A percentile compares a stretch with the other conserved stretches of the same genome.
phyloP scores from a whole-genome alignment of 2,113 vertebrate genomes.

The Urocitellus parryii region DNA sequence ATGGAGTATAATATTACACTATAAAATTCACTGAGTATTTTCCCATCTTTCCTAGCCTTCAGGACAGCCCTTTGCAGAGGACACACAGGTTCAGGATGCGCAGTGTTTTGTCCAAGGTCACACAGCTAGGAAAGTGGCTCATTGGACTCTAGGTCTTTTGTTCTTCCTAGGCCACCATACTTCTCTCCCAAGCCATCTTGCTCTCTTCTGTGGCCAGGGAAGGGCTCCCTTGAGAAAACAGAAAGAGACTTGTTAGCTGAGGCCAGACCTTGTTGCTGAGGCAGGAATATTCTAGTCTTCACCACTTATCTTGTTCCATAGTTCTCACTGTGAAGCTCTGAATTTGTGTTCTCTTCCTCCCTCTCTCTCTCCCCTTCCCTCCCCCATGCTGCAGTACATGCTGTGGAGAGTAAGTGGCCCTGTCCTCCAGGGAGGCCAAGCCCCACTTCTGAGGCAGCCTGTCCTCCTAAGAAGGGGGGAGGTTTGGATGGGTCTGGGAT shows the following conservation, averaged over 20 bases:
- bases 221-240: background rate
- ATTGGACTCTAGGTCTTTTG: background rate
- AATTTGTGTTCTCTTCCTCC: constrained; percentile 87
- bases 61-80: constrained; percentile 18
- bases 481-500: constrained; percentile 33
- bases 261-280: background rate
- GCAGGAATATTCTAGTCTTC: background rate
- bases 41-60: background rate
- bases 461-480: background rate
- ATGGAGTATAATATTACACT: background rate
- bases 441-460: background rate
- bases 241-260: constrained; percentile 26
- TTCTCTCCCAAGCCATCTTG: background rate
- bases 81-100: background rate
- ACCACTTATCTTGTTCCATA: background rate
- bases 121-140: background rate
- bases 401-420: constrained; percentile 96
- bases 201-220: background rate
- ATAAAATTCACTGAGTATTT: background rate
- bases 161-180: background rate
- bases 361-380: constrained; percentile 90
- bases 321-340: constrained; percentile 75
- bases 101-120: background rate
- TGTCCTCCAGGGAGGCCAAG: constrained; percentile 11
- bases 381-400: constrained; percentile 93